phyloP scores from a whole-genome alignment of 2,113 vertebrate species.

The Chascanopsetta lugubris region DNA sequence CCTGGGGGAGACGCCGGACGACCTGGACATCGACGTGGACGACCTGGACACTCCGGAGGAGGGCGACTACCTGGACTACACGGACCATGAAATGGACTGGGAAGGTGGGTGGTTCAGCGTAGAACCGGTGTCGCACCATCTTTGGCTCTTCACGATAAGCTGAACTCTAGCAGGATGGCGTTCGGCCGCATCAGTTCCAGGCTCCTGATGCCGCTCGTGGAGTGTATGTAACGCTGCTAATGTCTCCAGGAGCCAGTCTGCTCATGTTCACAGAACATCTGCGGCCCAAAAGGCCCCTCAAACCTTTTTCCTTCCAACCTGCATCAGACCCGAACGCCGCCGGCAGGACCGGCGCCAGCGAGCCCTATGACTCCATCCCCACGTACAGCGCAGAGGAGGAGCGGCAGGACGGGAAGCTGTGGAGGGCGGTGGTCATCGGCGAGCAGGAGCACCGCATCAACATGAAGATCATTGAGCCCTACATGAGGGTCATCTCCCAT shows the following conservation, averaged over 20 bases:
- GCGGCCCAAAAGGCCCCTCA: not conserved
- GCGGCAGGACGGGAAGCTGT: slow-evolving; percentile 89
- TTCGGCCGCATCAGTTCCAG: not conserved
- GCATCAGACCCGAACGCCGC: slow-evolving; percentile 64
- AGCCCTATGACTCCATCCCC: slow-evolving; percentile 83
- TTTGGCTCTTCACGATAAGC: not conserved
- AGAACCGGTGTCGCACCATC: not conserved
- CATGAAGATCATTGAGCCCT: slow-evolving; percentile 97
- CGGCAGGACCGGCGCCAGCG: slow-evolving; percentile 41
- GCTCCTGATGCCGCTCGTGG: not conserved
- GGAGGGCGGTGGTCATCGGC: slow-evolving; percentile 94
- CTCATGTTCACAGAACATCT: not conserved
- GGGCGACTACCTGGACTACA: slow-evolving; percentile 92
- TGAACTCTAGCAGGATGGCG: not conserved
- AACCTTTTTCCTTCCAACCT: not conserved
- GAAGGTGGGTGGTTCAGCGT: slow-evolving; percentile 59
- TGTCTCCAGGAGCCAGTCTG: not conserved
- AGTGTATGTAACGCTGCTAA: not conserved
- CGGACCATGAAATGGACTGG: slow-evolving; percentile 84
- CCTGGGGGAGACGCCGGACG: slow-evolving; percentile 93
- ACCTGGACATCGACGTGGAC: slow-evolving; percentile 94
- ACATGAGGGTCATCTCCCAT: slow-evolving; percentile 94
- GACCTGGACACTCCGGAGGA: slow-evolving; percentile 97
- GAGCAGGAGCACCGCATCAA: slow-evolving; percentile 98
- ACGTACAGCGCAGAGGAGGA: slow-evolving; percentile 93